Conservation (phyloP, 92 coral and sea anemone species). For the Chrysogorgia sp. region DNA sequence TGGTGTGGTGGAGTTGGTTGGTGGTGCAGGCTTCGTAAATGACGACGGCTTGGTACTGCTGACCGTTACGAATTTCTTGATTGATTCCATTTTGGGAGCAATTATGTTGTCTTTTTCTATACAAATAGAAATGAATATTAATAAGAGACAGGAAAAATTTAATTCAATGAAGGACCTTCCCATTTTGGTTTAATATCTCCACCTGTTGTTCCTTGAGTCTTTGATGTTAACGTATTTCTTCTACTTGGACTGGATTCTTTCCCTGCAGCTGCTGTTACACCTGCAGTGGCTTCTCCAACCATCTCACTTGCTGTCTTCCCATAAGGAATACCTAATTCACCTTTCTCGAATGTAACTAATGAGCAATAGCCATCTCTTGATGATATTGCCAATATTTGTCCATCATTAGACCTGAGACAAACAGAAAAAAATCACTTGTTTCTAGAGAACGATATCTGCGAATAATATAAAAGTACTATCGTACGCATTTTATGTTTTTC, state of each 20-base stretch:
- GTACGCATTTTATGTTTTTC: no score
- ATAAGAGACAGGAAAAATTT: not conserved
- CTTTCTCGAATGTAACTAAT: constrained; percentile 69
- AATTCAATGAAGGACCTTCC: no score
- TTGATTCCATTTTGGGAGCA: constrained; percentile 16
- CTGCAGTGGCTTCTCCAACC: constrained; percentile 57
- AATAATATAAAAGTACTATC: not conserved
- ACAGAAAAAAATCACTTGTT: not conserved
- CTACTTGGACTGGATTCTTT: constrained; percentile 11
- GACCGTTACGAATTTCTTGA: constrained; percentile 20
- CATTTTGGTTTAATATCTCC: not conserved
- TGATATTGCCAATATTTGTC: constrained; percentile 73
- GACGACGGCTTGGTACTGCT: not conserved
- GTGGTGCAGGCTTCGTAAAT: no score
- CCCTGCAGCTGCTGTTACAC: not conserved
- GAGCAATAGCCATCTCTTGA: constrained; percentile 97
- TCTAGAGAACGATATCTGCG: not conserved
- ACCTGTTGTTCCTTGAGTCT: constrained; percentile 19
- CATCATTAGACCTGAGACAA: constrained; percentile 76
- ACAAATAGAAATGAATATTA: not conserved
- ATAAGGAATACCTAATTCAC: constrained; percentile 81
- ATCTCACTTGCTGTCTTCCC: constrained; percentile 67
- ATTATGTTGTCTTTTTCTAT: not conserved
- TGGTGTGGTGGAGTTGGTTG: not conserved
- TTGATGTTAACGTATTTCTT: constrained; percentile 5